A percentile compares a stretch with the other conserved stretches of the same genome.
These are phyloP conservation scores for Gymnarchus niloticus DNA, from an alignment of 2,113 vertebrate species.

Conservation along the genomic window DNA sequence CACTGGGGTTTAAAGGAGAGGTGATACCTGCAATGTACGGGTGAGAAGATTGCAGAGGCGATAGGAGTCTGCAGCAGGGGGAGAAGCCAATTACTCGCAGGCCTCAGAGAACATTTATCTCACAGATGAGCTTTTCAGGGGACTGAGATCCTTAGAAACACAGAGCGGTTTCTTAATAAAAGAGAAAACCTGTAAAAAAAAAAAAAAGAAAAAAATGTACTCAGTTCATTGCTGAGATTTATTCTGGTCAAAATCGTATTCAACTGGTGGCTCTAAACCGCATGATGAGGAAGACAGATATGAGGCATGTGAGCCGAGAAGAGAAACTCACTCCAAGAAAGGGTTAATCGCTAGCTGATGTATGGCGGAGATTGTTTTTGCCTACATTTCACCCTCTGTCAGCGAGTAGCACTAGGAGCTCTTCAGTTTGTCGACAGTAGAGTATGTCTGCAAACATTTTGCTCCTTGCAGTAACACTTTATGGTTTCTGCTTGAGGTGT, in stretches of 20 bases:
- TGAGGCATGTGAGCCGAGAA: too few relatives aligned
- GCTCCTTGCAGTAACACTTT: neutral
- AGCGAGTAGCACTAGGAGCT: too few relatives aligned
- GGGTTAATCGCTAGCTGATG: too few relatives aligned
- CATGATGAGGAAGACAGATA: too few relatives aligned
- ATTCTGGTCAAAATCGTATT: neutral
- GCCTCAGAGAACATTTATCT: neutral
- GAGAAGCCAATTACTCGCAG: neutral
- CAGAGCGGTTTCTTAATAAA: constrained; percentile 12
- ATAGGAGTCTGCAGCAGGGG: neutral
- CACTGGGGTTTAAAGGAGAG: neutral
- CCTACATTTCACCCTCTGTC: too few relatives aligned
- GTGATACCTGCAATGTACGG: neutral
- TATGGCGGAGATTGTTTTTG: too few relatives aligned
- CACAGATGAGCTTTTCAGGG: constrained; percentile 26
- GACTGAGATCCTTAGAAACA: constrained; percentile 13
- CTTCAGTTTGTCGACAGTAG: too few relatives aligned
- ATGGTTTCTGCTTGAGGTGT: too few relatives aligned
- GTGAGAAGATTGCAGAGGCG: neutral
- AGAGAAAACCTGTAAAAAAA: neutral
- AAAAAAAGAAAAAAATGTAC: too few relatives aligned
- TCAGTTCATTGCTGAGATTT: neutral
- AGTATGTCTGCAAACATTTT: too few relatives aligned
- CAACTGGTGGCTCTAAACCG: too few relatives aligned
- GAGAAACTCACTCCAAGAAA: too few relatives aligned